Conservation (phyloP, 2,113 vertebrate genomes). For the Mirza zaza region DNA sequence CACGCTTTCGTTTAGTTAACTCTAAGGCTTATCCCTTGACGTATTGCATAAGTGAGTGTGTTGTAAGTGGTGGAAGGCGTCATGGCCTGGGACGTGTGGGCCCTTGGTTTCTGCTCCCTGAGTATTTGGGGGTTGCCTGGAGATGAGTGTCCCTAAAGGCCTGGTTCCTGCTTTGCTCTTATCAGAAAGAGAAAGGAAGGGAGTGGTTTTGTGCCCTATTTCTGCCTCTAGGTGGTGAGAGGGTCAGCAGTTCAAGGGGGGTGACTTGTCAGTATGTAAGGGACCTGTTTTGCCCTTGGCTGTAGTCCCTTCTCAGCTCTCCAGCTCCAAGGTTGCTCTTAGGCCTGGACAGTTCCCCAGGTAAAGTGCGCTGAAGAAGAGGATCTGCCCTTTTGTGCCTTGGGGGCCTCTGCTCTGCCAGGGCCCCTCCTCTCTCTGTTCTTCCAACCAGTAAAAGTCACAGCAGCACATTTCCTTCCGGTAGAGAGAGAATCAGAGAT, state of each 20-base stretch:
- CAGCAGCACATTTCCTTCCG: slow-evolving; percentile 64
- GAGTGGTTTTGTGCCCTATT: not conserved
- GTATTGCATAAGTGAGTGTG: not conserved
- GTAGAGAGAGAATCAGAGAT: slow-evolving; percentile 51
- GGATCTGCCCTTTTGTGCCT: slow-evolving; percentile 51
- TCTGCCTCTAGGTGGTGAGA: slow-evolving; percentile 10
- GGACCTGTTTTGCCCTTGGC: not conserved
- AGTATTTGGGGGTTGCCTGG: slow-evolving; percentile 8
- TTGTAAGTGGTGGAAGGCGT: not conserved
- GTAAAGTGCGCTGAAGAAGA: not conserved
- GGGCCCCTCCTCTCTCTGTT: slow-evolving; percentile 66
- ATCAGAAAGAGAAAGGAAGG: not conserved
- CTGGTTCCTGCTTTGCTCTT: slow-evolving; percentile 8
- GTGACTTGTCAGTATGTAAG: not conserved
- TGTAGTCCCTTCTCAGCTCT: not conserved
- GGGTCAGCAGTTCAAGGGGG: not conserved
- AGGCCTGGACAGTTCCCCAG: slow-evolving; percentile 15
- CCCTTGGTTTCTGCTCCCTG: slow-evolving; percentile 21
- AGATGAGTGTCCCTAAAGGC: not conserved
- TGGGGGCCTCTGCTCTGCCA: slow-evolving; percentile 41
- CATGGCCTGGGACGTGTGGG: not conserved
- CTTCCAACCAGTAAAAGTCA: slow-evolving; percentile 67
- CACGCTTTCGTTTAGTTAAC: not conserved
- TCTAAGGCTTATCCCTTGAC: slow-evolving; percentile 23
- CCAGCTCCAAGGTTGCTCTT: not conserved